These are phyloP conservation scores for Drosophila kanekoi DNA, from an alignment of 2,888 invertebrate genomes.

Conservation along the genomic window DNA sequence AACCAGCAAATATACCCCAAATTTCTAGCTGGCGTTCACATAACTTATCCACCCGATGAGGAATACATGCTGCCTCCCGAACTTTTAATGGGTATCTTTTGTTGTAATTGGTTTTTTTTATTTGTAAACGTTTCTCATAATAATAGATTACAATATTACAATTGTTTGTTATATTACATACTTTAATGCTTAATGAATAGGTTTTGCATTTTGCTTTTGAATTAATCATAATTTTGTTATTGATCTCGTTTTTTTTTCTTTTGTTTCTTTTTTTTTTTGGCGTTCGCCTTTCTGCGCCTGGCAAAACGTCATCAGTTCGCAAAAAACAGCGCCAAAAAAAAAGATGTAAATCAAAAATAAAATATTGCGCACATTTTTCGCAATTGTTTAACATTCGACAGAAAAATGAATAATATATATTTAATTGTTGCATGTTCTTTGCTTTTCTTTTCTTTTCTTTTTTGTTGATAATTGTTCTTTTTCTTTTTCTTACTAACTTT, in stretches of 20 bases:
- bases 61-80: too few relatives aligned
- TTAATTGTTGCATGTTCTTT: not conserved
- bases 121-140: constrained; percentile 37
- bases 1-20: too few relatives aligned
- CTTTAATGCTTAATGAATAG: constrained; percentile 13
- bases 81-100: not conserved
- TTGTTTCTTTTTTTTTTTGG: not conserved
- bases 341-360: not conserved
- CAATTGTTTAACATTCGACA: constrained; percentile 8
- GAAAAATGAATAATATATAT: not conserved
- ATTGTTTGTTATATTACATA: constrained; percentile 33
- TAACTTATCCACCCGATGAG: too few relatives aligned
- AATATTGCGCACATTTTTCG: constrained; percentile 1
- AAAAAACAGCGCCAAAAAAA: constrained; percentile 15
- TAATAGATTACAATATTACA: constrained; percentile 37
- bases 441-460: not conserved
- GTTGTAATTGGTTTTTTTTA: constrained; percentile 22
- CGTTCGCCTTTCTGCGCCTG: not conserved
- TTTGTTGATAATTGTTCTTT: not conserved
- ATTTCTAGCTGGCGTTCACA: too few relatives aligned
- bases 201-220: constrained; percentile 6
- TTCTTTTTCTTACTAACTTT: not conserved
- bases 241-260: constrained; percentile 3
- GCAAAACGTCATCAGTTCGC: constrained; percentile 26
- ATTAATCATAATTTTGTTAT: constrained; percentile 16